Percentiles rank a stretch among this genome's conserved stretches.
phyloP scores from a whole-genome alignment of 1,140 invertebrate species.

The Ceratitis capitata region DNA sequence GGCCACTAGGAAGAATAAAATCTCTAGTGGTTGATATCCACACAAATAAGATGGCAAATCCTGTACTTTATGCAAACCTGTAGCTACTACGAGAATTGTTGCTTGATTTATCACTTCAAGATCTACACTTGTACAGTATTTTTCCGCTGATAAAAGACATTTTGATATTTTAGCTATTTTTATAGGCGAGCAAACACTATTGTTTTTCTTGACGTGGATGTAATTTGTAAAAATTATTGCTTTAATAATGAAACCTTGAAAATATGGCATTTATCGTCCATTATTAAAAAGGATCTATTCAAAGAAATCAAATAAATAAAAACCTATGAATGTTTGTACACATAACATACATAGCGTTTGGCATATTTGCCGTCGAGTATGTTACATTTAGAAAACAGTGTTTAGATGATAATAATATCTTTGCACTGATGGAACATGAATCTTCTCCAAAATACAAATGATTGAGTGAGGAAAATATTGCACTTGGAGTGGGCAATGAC shows the following conservation, averaged over 20 bases:
- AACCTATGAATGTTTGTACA: not conserved
- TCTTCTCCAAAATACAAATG: not conserved
- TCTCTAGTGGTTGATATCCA: too few relatives aligned
- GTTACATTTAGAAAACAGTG: not conserved
- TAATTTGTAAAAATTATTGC: not conserved
- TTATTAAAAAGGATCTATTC: not conserved
- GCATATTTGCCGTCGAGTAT: not conserved
- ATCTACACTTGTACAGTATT: too few relatives aligned
- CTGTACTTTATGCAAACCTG: too few relatives aligned
- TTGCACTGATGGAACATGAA: not conserved
- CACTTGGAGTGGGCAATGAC: not conserved
- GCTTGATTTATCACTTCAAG: too few relatives aligned
- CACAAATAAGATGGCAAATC: too few relatives aligned
- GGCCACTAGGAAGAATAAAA: too few relatives aligned
- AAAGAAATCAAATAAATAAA: constrained; percentile 12
- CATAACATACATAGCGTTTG: not conserved
- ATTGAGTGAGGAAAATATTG: not conserved
- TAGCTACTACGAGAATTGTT: too few relatives aligned
- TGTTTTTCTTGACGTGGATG: too few relatives aligned
- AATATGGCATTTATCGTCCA: not conserved
- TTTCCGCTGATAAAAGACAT: too few relatives aligned
- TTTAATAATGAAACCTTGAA: not conserved
- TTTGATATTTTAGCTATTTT: too few relatives aligned
- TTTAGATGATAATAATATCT: constrained; percentile 27
- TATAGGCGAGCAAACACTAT: too few relatives aligned